Conservation (phyloP, 1,140 invertebrate species). For the Drosophila prosaltans region DNA sequence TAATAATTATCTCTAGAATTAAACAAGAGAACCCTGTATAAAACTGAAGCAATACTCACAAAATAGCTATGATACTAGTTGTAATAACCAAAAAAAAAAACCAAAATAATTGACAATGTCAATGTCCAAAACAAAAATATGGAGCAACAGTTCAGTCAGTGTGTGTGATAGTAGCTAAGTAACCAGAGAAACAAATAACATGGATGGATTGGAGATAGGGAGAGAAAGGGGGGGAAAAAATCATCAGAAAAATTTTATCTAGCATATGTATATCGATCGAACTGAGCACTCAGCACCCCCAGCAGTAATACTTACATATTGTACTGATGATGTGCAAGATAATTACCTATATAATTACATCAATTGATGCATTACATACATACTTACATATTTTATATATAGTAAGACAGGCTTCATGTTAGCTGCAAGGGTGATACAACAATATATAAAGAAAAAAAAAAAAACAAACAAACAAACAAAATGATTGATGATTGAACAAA, state of each 20-base stretch:
- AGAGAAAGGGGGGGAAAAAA: background rate
- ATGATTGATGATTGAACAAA: slow-evolving; percentile 27
- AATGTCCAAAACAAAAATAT: slow-evolving; percentile 42
- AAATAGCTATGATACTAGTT: slow-evolving; percentile 83
- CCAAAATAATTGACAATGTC: slow-evolving; percentile 36
- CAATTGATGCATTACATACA: background rate
- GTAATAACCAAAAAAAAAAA: slow-evolving; percentile 55
- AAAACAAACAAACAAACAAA: background rate
- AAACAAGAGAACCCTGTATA: slow-evolving; percentile 69
- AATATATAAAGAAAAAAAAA: background rate
- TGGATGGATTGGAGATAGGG: background rate
- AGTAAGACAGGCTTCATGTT: slow-evolving; percentile 74
- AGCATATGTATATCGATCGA: slow-evolving; percentile 17
- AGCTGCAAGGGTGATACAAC: slow-evolving; percentile 73
- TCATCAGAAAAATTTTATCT: slow-evolving; percentile 27
- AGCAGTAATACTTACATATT: too few species aligned
- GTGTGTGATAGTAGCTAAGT: slow-evolving; percentile 68
- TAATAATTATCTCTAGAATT: slow-evolving; percentile 36
- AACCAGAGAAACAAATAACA: slow-evolving; percentile 23
- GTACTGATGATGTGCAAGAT: too few species aligned
- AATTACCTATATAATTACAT: too few species aligned
- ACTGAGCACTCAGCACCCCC: slow-evolving; percentile 44
- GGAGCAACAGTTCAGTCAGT: slow-evolving; percentile 65
- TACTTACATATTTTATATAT: slow-evolving; percentile 34
- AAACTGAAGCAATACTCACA: slow-evolving; percentile 82